Evolutionary conservation across 2,113 vertebrate species (phyloP).

Genomic region (Glareola pratincola): DNA sequence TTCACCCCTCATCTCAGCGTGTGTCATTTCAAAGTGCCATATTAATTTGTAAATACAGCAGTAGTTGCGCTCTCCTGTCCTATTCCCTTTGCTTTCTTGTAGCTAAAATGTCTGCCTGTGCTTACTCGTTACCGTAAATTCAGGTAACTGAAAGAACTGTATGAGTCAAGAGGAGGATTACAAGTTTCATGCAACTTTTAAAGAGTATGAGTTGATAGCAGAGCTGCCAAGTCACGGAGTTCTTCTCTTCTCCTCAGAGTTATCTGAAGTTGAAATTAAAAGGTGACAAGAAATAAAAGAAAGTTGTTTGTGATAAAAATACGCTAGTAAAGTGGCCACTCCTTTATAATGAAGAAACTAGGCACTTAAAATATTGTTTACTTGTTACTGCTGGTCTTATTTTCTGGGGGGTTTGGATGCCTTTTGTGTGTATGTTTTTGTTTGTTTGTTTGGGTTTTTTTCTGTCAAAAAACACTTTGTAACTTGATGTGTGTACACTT

Average conservation of each 20-base stretch:
- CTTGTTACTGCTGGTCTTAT: background rate
- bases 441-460: background rate
- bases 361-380: background rate
- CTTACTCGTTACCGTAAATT: background rate
- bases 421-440: background rate
- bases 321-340: background rate
- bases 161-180: background rate
- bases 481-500: background rate
- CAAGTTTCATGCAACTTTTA: background rate
- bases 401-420: background rate
- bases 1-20: background rate
- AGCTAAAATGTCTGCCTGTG: background rate
- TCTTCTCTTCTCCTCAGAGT: background rate
- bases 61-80: background rate
- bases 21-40: rapidly evolving
- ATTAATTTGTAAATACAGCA: background rate
- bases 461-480: background rate
- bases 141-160: background rate
- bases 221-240: background rate
- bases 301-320: background rate
- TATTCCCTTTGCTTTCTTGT: background rate
- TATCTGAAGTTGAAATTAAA: background rate
- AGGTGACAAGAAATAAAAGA: background rate
- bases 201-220: background rate
- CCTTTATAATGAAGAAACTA: background rate